A percentile compares a stretch with the other conserved stretches of the same genome.
Evolutionary conservation across 1,140 invertebrate genomes (phyloP).

Genomic region (Lucilia sericata): DNA sequence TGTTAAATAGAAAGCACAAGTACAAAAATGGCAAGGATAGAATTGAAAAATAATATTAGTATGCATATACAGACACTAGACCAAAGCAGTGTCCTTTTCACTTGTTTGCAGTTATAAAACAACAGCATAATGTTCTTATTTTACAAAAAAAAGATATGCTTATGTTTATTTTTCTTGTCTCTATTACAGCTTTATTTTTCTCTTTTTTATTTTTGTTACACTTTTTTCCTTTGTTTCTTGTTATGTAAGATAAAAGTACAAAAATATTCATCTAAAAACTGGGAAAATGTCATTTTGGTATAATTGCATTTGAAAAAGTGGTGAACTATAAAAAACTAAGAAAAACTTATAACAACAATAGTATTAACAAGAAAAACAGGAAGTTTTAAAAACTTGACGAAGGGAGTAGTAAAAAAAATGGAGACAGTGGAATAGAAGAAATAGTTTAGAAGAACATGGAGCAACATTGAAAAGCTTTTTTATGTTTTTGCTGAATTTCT

Average conservation of each 20-base stretch:
- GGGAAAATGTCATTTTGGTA: constrained; percentile 21
- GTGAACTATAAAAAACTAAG: not conserved
- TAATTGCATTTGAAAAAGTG: constrained; percentile 40
- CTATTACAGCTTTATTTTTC: not conserved
- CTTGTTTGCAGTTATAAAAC: not conserved
- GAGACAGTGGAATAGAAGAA: not conserved
- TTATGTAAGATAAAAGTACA: not conserved
- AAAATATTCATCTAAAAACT: constrained; percentile 25
- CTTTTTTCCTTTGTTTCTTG: not conserved
- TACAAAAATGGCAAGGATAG: not conserved
- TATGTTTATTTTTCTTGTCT: not conserved
- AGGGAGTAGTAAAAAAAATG: not conserved
- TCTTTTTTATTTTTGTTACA: not conserved
- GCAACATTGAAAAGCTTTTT: too few relatives aligned
- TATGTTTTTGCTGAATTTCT: too few relatives aligned
- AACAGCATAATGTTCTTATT: not conserved
- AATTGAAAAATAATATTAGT: not conserved
- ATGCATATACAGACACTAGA: constrained; percentile 1
- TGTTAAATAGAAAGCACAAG: not conserved
- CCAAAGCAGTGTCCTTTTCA: not conserved
- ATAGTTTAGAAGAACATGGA: not conserved
- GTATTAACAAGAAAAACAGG: constrained; percentile 14
- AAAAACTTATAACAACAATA: constrained; percentile 32
- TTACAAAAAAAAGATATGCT: not conserved
- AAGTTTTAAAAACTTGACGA: constrained; percentile 14